Conservation (phyloP, 2,888 invertebrate species). For the Calliopum simillimum region DNA sequence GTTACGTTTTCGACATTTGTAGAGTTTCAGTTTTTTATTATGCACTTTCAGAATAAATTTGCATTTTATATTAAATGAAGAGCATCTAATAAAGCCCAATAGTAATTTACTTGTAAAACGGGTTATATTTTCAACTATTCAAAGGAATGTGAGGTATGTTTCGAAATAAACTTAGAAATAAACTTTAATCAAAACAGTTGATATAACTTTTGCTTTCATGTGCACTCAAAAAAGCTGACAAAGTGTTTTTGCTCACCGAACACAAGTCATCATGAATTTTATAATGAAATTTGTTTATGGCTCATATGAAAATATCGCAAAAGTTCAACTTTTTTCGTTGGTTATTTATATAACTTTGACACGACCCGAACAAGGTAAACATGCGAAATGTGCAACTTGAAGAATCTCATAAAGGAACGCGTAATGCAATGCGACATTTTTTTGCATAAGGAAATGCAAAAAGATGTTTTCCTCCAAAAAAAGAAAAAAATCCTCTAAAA, state of each 20-base stretch:
- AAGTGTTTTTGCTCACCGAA: background rate
- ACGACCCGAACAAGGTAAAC: background rate
- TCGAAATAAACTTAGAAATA: too few species aligned
- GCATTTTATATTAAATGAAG: too few species aligned
- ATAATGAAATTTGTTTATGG: background rate
- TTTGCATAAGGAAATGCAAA: background rate
- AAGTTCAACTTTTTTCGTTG: constrained; percentile 2
- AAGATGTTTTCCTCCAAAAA: background rate
- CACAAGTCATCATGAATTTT: background rate
- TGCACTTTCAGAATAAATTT: too few species aligned
- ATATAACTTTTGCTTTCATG: too few species aligned
- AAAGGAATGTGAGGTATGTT: too few species aligned
- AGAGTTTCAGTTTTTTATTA: too few species aligned
- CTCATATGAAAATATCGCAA: background rate
- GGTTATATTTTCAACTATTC: too few species aligned
- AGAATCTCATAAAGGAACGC: background rate
- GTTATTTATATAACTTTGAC: constrained; percentile 5
- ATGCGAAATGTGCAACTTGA: background rate
- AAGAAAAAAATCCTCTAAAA: background rate
- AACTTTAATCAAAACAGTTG: too few species aligned
- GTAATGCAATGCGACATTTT: constrained; percentile 3
- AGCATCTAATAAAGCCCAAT: too few species aligned
- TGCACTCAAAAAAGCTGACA: background rate
- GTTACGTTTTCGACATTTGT: too few species aligned
- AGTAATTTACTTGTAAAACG: too few species aligned